Conservation (phyloP, 2,888 invertebrate species). For the Piscicola geometra region DNA sequence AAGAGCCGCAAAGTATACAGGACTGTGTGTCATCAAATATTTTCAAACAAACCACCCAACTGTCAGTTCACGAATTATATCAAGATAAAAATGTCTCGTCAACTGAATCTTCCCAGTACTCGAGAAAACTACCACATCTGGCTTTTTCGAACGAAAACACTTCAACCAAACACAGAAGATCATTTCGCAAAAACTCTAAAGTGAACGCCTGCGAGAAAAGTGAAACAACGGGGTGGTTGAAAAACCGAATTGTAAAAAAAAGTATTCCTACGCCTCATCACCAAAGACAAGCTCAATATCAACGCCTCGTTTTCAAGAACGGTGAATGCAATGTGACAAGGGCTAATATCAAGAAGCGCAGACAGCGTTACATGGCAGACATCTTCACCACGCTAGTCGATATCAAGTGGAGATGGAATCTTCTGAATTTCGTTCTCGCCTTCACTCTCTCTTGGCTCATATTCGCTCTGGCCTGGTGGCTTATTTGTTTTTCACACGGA, state of each 20-base stretch:
- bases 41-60: slow-evolving; percentile 2
- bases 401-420: slow-evolving; percentile 59
- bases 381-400: slow-evolving; percentile 61
- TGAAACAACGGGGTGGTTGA: slow-evolving; percentile 3
- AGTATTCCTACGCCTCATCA: neutral
- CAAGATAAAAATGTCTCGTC: neutral
- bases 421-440: slow-evolving; percentile 56
- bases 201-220: neutral
- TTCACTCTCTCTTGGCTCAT: slow-evolving; percentile 80
- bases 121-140: neutral
- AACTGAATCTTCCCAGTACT: neutral
- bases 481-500: slow-evolving; percentile 85
- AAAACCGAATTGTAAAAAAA: neutral
- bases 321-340: slow-evolving; percentile 95
- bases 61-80: neutral
- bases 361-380: slow-evolving; percentile 79
- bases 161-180: neutral
- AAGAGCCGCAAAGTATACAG: neutral
- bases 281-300: slow-evolving; percentile 39
- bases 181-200: neutral
- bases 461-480: slow-evolving; percentile 91
- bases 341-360: slow-evolving; percentile 85
- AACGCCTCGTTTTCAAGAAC: slow-evolving; percentile 88
- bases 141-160: neutral
- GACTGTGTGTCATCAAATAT: slow-evolving; percentile 3